Conservation (phyloP, 2,113 vertebrate genomes). For the Hypocryptadius cinnamomeus region DNA sequence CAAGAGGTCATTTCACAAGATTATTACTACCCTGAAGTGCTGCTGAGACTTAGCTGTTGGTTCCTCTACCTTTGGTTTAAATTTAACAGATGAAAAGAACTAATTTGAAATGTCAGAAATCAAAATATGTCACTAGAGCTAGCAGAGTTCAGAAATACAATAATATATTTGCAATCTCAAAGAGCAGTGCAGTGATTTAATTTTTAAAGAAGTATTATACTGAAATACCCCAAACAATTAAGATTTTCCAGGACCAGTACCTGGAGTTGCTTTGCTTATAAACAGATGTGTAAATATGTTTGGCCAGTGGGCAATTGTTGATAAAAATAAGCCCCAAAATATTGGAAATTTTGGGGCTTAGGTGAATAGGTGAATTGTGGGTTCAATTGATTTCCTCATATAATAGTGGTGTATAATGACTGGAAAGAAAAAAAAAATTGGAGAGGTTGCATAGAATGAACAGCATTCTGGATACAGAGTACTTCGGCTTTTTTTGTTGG, state of each 20-base stretch:
- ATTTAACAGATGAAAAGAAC: background rate
- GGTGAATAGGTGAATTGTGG: background rate
- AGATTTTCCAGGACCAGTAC: background rate
- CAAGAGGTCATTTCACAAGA: slow-evolving; percentile 16
- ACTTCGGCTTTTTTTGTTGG: background rate
- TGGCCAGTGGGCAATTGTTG: background rate
- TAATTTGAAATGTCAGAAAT: background rate
- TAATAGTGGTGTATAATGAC: background rate
- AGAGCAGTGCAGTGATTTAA: background rate
- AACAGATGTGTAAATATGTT: background rate
- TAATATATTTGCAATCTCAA: background rate
- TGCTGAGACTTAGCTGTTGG: background rate
- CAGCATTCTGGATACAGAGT: background rate
- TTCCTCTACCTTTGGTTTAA: background rate
- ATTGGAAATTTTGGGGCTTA: too few relatives aligned
- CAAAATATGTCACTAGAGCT: background rate
- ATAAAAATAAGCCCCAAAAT: background rate
- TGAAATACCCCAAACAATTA: background rate
- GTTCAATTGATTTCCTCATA: background rate
- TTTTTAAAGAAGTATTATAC: background rate
- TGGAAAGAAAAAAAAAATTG: background rate
- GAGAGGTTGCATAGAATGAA: background rate
- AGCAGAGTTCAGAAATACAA: background rate
- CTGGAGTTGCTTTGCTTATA: background rate
- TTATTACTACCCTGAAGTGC: slow-evolving; percentile 2